These are phyloP conservation scores for Trichosurus vulpecula DNA, from an alignment of 2,797 vertebrate species.

Conservation along the genomic window DNA sequence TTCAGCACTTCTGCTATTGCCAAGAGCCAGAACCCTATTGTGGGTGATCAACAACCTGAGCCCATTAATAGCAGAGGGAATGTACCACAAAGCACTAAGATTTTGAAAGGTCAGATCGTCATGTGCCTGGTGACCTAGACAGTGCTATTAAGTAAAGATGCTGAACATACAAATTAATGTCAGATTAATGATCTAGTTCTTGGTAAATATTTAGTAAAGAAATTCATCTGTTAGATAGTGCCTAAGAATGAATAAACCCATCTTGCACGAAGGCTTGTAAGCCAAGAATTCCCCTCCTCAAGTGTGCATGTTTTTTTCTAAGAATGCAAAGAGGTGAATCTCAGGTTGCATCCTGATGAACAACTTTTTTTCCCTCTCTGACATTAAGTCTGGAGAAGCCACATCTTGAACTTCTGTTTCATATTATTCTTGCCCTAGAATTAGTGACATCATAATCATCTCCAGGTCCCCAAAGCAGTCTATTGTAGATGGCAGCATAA, in stretches of 20 bases:
- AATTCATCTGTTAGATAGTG: constrained; percentile 57
- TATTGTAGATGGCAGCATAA: constrained; percentile 73
- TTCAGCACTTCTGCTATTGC: constrained; percentile 6
- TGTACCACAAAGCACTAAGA: constrained; percentile 29
- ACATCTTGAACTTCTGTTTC: constrained; percentile 72
- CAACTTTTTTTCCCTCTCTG: constrained; percentile 63
- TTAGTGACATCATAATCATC: constrained; percentile 72
- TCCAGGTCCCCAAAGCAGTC: constrained; percentile 72
- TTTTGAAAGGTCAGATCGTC: constrained; percentile 59
- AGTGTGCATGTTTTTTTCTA: constrained; percentile 57
- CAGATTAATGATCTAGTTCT: background rate
- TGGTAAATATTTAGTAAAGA: constrained; percentile 43
- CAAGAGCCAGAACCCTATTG: constrained; percentile 32
- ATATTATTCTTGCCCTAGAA: constrained; percentile 68
- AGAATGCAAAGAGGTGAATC: constrained; percentile 73
- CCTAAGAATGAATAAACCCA: background rate
- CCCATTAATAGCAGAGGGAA: constrained; percentile 3
- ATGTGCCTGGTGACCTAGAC: constrained; percentile 34
- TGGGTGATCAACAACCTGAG: background rate
- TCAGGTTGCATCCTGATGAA: constrained; percentile 66
- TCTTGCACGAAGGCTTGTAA: constrained; percentile 13
- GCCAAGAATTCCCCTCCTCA: constrained; percentile 22
- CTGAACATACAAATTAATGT: background rate
- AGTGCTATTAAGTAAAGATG: constrained; percentile 47
- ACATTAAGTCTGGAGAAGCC: constrained; percentile 73